Evolutionary conservation across 2,113 vertebrate species (phyloP), one percentile per base, ranked within the genome.

Genomic region (Dromaius novaehollandiae): DNA sequence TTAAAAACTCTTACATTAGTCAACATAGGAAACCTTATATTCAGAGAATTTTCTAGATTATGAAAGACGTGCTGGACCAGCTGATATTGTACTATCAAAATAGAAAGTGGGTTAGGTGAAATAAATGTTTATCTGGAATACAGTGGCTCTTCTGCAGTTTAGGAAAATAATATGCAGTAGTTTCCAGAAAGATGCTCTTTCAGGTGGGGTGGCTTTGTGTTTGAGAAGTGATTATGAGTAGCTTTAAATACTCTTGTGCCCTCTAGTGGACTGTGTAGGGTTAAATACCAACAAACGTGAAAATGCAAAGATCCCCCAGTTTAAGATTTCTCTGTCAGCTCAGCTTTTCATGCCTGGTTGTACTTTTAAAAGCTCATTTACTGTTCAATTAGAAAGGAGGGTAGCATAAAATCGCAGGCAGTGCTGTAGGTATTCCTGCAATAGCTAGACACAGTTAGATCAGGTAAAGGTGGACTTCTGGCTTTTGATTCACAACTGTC

Each of bases 251-350:
- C 71, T 88, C 96, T 96, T 89, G 96, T 96, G 96, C 97, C 98
- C 95, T 95, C 98, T 98, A 90, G 97, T 96, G 98, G 96, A 77
- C 63, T 44, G 0, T 66, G 64, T 61, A 68, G 83, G 60, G 89
- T 95, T 76, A 65, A 95, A 91, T 89, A 56, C 65, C 77, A 91
- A 83, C 77, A 73, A 64, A 65, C 38, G 81, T 28, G 56, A 65
- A 53, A 75, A 75, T 11, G 63, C 82, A 48, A 9, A 55, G 12
- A 42, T 81, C 50, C 12, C 48, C 10, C 36, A 21, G 18, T 77
- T 82, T 20, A 66, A 50, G 46, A 42, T 55, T 83, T 83, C 40
- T 40, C 9, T 75, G 79, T 86, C 51, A 77, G 55, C 48, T 91
- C 50, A 78, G 65, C 74, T 53, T 86, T 89, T 71, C 50, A 20